Conservation (phyloP, 2,888 invertebrate genomes). For the Resseliella maxima region DNA sequence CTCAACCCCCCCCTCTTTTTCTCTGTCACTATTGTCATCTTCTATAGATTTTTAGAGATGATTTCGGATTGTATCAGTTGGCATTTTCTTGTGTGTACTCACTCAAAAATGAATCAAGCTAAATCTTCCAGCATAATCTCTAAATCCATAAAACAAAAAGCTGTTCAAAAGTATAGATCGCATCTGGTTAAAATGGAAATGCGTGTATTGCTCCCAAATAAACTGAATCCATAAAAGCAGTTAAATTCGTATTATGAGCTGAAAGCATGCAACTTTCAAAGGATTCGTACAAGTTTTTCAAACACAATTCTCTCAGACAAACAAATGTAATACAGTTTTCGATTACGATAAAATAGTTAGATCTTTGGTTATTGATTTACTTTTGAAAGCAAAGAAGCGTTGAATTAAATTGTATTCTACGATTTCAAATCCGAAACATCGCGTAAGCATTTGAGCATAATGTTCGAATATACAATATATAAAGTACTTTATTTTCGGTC, state of each 20-base stretch:
- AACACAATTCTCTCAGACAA: not conserved
- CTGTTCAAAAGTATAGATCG: not conserved
- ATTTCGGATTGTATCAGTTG: not conserved
- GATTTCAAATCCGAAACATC: too few species aligned
- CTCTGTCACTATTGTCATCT: too few species aligned
- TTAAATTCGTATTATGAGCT: not conserved
- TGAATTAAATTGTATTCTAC: not conserved
- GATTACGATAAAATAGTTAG: not conserved
- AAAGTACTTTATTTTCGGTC: too few species aligned
- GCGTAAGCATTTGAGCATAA: too few species aligned
- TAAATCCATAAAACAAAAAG: slow-evolving; percentile 14
- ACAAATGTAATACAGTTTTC: not conserved
- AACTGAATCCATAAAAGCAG: not conserved
- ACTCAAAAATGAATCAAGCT: not conserved
- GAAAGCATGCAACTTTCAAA: not conserved
- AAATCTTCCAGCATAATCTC: slow-evolving; percentile 5
- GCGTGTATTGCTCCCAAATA: not conserved
- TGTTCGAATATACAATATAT: too few species aligned
- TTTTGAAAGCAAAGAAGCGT: not conserved
- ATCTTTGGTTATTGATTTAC: not conserved
- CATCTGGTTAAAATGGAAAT: not conserved
- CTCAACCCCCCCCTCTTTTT: too few species aligned
- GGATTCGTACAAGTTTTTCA: not conserved
- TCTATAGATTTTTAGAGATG: not conserved
- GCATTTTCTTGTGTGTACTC: not conserved